Evolutionary conservation across 2,113 vertebrate genomes (phyloP).

Genomic region (Leptosomus discolor): DNA sequence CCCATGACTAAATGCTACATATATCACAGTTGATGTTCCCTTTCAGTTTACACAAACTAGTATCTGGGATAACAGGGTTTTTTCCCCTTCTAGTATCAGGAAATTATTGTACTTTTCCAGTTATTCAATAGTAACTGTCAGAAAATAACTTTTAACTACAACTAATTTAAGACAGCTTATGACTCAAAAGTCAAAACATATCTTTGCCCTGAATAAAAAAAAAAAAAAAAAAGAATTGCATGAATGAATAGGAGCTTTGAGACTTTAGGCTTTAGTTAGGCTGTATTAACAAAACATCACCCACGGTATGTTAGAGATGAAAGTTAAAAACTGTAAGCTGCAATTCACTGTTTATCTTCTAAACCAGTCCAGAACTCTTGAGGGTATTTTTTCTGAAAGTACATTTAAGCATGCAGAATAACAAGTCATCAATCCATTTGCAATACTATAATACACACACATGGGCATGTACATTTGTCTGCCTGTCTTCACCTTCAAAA

Average conservation of each 20-base stretch:
- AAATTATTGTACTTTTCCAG: not conserved
- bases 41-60: not conserved
- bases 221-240: not conserved
- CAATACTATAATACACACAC: not conserved
- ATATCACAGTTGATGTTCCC: not conserved
- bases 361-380: not conserved
- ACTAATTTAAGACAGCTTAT: not conserved
- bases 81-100: not conserved
- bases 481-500: not conserved
- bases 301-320: not conserved
- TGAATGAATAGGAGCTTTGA: not conserved
- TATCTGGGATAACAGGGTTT: not conserved
- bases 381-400: not conserved
- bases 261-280: not conserved
- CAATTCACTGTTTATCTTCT: not conserved
- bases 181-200: not conserved
- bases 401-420: not conserved
- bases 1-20: not conserved
- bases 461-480: not conserved
- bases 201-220: not conserved
- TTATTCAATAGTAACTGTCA: not conserved
- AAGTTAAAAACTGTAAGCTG: not conserved
- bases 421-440: not conserved
- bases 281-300: not conserved
- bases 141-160: not conserved